Base-by-base conservation (phyloP, 2,797 vertebrate genomes). In the Lophius americanus region DNA sequence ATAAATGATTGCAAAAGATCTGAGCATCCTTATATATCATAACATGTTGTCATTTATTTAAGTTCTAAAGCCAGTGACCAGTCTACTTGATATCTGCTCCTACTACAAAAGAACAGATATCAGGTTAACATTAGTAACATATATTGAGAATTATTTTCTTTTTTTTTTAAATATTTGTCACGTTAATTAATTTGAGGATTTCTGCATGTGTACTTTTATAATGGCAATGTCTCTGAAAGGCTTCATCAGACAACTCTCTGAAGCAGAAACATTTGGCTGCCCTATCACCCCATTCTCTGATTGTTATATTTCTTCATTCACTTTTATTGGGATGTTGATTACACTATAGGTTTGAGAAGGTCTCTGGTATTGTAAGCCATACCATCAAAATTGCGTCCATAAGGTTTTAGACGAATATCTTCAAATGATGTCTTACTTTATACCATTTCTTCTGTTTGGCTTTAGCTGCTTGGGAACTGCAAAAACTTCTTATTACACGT, bases 401-500 rank as follows among this genome's bases (percentile, higher is more conserved):
- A 58, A 47, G 11, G 2, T 9, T 63, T 75, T 12, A 38, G 39
- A 10, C n/a, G 65, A 68, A 14, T 61, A 56, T 41, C 56, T 63
- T 4, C 0, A 12, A 56, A 65, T 51, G 9, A 51, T 46, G 9
- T 42, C 39, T 47, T 51, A 14, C 44, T 48, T 60, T 43, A 37
- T 58, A 4, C 36, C 9, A 13, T 61, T 59, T 57, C 9, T 38
- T 70, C 43, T 51, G 59, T 50, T 44, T 64, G 52, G 32, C 48
- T 68, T 56, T 12, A 47, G 68, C 57, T 2, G 6, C 56, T 44
- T 41, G 38, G 44, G 36, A 36, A 33, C 36, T 51, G 48, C 33
- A 52, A 76, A 72, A 13, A 51, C 23, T 65, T 66, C 43, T 75
- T 1, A 70, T 53, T 63, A 67, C 14, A 66, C 68, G 53, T 67